Evolutionary conservation across 2,888 invertebrate genomes (phyloP), one percentile per base, ranked within the genome.

Genomic region (Notocelia uddmanniana): DNA sequence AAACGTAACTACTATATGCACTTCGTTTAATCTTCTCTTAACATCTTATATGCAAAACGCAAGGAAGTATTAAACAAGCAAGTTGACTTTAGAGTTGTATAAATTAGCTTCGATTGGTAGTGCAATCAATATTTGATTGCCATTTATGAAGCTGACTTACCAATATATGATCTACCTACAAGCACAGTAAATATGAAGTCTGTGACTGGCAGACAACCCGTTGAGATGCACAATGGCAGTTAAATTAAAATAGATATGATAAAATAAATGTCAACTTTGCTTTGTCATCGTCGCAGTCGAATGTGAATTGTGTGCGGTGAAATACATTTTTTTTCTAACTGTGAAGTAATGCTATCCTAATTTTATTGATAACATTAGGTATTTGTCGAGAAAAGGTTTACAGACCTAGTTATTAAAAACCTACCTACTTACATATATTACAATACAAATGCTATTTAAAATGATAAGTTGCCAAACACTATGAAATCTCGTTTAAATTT

Each of bases 1-100:
- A 37, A 37, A 37, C 37, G 11, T 18, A 10, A 52, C 52, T 52
- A 52, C 23, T 23, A 55, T 23, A 8, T n/a, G n/a, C 26, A 37
- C 13, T 83, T 82, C 82, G 81, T 80, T 78, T 83, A 81, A 86
- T 85, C 80, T 77, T 79, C 80, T 82, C 79, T 81, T 83, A 83
- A 82, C 81, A 76, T 75, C 78, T 82, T 80, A 85, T 86, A 86
- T 87, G 83, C 81, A 83, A 75, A 80, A 79, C 73, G 76, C 74
- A 77, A 81, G 82, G 78, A 79, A 77, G 76, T 78, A 78, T 74
- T 79, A 80, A 78, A 85, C 84, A 83, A 81, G 80, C 80, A 77
- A 81, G 80, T 79, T 79, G 81, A 81, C 77, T 79, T 80, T 77
- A 80, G 80, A 75, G 64, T 68, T 69, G 69, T 67, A 72, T 69